These are phyloP conservation scores for Clavelina lepadiformis DNA, from an alignment of 23 tunicate genomes.

Conservation along the genomic window DNA sequence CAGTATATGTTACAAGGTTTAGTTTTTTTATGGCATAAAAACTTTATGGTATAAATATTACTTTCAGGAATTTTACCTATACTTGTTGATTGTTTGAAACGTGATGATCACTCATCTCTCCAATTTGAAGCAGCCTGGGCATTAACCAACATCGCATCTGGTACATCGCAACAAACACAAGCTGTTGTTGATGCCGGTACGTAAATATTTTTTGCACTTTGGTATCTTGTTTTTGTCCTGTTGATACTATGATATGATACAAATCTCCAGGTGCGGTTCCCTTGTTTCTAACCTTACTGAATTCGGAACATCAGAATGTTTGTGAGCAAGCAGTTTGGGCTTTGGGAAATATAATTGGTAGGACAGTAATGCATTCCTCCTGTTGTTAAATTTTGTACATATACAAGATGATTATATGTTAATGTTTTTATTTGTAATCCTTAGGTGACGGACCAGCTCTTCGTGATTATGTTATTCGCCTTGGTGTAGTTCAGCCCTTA, in stretches of 20 bases:
- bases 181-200: constrained; percentile 98
- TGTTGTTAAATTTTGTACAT: neutral
- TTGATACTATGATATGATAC: neutral
- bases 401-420: neutral
- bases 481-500: constrained; percentile 87
- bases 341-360: constrained; percentile 95
- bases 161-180: constrained; percentile 95
- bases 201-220: neutral
- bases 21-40: no score
- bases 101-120: constrained; percentile 65
- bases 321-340: constrained; percentile 99
- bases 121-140: constrained; percentile 99
- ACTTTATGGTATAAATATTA: no score
- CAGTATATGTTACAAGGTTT: no score
- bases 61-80: constrained; percentile 85
- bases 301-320: constrained; percentile 93
- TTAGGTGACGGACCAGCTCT: constrained; percentile 95
- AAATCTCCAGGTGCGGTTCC: constrained; percentile 86
- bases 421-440: neutral
- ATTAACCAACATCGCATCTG: constrained; percentile 94
- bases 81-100: constrained; percentile 72
- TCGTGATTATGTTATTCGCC: constrained; percentile 89
- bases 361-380: neutral
- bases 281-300: constrained; percentile 60
- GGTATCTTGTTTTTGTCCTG: neutral